Evolutionary conservation across 2,797 vertebrate species (phyloP).

Genomic region (Margarornis squamiger): DNA sequence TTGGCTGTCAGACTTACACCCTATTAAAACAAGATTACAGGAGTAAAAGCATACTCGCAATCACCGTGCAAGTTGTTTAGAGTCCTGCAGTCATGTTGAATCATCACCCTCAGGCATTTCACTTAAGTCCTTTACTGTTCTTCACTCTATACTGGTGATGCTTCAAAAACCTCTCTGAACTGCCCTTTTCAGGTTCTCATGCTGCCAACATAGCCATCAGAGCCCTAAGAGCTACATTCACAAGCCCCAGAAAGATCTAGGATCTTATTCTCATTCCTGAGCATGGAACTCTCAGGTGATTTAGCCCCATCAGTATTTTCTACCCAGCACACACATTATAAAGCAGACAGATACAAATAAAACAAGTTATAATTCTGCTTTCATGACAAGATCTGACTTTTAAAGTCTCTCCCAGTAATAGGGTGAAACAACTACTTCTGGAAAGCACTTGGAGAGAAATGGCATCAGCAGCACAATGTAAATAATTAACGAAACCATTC

Average conservation of each 20-base stretch:
- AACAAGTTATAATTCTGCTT: neutral
- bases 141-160: neutral
- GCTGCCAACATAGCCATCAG: neutral
- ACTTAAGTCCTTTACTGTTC: neutral
- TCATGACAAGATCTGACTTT: conserved; percentile 18
- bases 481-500: conserved; percentile 62
- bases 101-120: neutral
- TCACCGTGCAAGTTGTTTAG: neutral
- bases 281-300: rapidly evolving
- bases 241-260: neutral
- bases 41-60: neutral
- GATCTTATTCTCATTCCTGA: neutral
- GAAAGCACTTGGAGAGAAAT: conserved; percentile 31
- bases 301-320: neutral
- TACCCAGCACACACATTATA: neutral
- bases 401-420: conserved; percentile 10
- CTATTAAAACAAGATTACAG: conserved; percentile 14
- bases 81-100: neutral
- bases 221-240: neutral
- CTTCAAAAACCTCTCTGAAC: neutral
- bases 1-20: neutral
- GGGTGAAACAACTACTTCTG: neutral
- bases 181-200: neutral
- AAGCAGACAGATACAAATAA: neutral
- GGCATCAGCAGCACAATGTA: conserved; percentile 14